Conservation (phyloP, 2,113 vertebrate genomes). For the Sturnus vulgaris region DNA sequence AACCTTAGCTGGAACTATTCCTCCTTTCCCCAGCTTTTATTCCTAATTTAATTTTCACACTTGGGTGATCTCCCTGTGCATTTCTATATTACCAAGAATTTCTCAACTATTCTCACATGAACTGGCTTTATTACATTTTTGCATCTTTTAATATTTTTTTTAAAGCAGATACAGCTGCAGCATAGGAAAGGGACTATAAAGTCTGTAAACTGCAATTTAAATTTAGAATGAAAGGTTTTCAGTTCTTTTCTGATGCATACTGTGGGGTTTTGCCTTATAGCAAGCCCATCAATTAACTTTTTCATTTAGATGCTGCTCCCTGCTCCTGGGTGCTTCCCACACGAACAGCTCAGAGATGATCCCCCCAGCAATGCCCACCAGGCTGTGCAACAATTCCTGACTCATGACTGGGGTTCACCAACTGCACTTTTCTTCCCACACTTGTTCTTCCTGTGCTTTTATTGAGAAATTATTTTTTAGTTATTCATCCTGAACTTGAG, state of each 20-base stretch:
- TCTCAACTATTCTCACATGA: background rate
- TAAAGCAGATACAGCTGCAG: background rate
- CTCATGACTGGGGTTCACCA: background rate
- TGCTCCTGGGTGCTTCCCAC: background rate
- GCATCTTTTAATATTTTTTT: background rate
- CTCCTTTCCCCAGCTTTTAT: background rate
- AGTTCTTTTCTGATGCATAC: background rate
- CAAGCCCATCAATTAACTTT: background rate
- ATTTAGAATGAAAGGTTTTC: background rate
- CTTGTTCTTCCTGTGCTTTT: background rate
- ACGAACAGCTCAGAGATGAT: background rate
- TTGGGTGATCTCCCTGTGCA: background rate
- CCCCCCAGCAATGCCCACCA: background rate
- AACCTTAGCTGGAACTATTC: background rate
- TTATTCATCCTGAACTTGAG: background rate
- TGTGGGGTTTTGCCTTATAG: background rate
- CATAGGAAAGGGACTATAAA: background rate
- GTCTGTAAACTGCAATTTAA: background rate
- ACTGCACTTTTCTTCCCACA: background rate
- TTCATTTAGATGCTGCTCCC: background rate
- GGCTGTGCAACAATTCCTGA: background rate
- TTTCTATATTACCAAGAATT: background rate
- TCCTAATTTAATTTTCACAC: slow-evolving; percentile 17
- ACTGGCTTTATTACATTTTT: background rate
- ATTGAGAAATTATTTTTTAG: background rate